Evolutionary conservation across 2,113 vertebrate species (phyloP).

Genomic region (Micromys minutus): DNA sequence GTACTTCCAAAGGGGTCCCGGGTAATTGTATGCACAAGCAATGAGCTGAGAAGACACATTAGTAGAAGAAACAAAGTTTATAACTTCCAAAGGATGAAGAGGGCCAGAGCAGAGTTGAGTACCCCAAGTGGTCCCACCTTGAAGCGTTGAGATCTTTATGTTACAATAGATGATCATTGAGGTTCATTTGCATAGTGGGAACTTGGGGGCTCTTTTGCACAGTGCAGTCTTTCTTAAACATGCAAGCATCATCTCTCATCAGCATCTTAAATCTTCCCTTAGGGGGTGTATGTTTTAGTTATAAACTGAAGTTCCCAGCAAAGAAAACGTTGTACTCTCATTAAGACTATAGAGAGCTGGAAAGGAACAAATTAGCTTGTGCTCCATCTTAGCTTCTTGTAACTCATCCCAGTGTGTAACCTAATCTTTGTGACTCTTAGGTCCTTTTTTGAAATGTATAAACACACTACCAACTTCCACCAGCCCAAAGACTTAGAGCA

Average conservation of each 20-base stretch:
- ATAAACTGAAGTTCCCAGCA: neutral
- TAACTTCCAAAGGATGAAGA: neutral
- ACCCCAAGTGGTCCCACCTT: neutral
- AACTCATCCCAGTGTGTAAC: no score
- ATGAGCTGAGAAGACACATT: neutral
- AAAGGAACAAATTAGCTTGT: neutral
- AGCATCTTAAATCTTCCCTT: neutral
- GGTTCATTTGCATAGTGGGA: neutral
- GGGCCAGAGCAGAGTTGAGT: neutral
- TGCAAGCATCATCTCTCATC: neutral
- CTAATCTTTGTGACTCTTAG: neutral
- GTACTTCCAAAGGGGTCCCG: neutral
- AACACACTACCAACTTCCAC: neutral
- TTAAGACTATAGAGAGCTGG: neutral
- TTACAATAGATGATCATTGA: neutral
- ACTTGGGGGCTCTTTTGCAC: neutral
- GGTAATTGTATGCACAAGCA: neutral
- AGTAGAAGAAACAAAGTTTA: neutral
- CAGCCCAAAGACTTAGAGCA: neutral
- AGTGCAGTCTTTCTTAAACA: neutral
- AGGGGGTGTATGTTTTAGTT: neutral
- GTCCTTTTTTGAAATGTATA: neutral
- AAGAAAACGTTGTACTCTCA: neutral
- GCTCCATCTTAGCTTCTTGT: neutral
- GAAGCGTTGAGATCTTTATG: neutral